Conservation (phyloP, 92 coral and sea anemone genomes). For the Palythoa grandiflora region DNA sequence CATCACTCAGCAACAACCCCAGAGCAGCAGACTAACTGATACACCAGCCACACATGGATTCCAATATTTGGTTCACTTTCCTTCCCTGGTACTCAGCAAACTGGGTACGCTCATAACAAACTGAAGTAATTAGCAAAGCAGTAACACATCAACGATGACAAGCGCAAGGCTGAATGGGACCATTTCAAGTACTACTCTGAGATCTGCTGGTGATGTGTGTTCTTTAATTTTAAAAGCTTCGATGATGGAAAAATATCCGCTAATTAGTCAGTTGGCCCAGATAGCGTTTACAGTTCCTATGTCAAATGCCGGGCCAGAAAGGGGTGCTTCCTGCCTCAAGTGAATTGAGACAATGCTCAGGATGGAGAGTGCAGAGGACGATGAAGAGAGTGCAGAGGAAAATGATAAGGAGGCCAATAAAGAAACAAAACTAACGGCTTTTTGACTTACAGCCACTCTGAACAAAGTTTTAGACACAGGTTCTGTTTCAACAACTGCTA, state of each 20-base stretch:
- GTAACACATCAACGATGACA: slow-evolving; percentile 3
- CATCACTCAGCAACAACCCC: slow-evolving; percentile 32
- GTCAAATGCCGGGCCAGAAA: slow-evolving; percentile 42
- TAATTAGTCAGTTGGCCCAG: not conserved
- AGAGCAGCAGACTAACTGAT: slow-evolving; percentile 34
- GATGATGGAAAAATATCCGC: not conserved
- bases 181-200: slow-evolving; percentile 35
- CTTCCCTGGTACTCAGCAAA: slow-evolving; percentile 31
- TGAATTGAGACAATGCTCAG: slow-evolving; percentile 30
- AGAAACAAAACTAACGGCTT: no score
- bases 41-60: slow-evolving; percentile 25
- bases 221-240: not conserved
- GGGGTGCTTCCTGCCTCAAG: slow-evolving; percentile 43
- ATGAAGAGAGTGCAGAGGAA: no score
- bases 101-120: not conserved
- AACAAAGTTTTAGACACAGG: no score
- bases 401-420: no score
- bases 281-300: slow-evolving; percentile 14
- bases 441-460: no score
- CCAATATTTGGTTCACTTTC: slow-evolving; percentile 21
- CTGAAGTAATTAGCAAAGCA: slow-evolving; percentile 19
- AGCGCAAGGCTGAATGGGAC: slow-evolving; percentile 30
- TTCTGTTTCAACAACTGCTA: no score
- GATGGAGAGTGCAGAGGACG: no score
- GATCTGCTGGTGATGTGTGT: slow-evolving; percentile 8